A percentile compares a stretch with the other conserved stretches of the same genome.
phyloP scores from a whole-genome alignment of 2,888 invertebrate species.

The Microchrysa polita region DNA sequence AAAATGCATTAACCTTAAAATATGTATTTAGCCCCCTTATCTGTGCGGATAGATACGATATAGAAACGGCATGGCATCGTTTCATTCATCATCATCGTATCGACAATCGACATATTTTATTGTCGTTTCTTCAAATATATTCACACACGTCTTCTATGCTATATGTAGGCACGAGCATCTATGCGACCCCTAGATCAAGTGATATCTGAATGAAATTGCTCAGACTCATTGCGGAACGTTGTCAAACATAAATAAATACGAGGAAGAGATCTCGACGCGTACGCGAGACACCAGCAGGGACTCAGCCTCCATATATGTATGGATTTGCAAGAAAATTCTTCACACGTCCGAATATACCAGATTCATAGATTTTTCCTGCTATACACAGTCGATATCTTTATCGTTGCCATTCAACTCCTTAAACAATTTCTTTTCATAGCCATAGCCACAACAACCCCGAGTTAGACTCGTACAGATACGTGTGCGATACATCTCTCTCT shows the following conservation, averaged over 20 bases:
- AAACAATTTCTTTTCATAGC: not conserved
- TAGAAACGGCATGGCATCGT: not conserved
- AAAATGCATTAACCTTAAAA: slow-evolving; percentile 36
- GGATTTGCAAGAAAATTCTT: slow-evolving; percentile 18
- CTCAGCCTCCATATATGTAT: too few species aligned
- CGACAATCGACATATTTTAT: not conserved
- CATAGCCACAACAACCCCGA: too few species aligned
- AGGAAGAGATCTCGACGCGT: too few species aligned
- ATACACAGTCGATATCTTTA: not conserved
- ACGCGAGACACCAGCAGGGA: too few species aligned
- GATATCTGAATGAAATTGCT: not conserved
- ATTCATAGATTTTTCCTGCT: slow-evolving; percentile 24
- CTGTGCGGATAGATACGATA: not conserved
- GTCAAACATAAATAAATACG: not conserved
- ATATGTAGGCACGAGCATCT: not conserved
- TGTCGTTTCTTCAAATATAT: slow-evolving; percentile 7
- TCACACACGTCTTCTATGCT: not conserved
- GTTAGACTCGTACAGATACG: not conserved
- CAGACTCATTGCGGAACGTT: not conserved
- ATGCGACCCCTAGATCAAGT: too few species aligned
- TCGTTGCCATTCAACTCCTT: not conserved
- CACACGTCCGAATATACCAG: slow-evolving; percentile 26
- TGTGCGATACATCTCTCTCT: not conserved
- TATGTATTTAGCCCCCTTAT: slow-evolving; percentile 15
- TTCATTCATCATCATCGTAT: too few species aligned